Percentiles rank a stretch among this genome's conserved stretches.
phyloP scores from a whole-genome alignment of 2,113 vertebrate genomes.

The Anguilla rostrata region DNA sequence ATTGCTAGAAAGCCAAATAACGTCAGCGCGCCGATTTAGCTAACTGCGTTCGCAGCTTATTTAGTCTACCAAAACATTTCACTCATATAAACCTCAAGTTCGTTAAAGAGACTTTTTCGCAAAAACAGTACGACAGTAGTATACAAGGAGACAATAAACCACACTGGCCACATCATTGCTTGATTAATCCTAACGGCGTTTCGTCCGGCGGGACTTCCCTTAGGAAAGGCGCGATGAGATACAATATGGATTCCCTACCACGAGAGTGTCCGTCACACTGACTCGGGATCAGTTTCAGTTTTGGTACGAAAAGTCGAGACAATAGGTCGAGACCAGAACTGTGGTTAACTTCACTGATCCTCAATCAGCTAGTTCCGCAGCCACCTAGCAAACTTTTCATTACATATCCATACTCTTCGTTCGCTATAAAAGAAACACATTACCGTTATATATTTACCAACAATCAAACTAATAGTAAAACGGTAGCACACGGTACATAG shows the following conservation, averaged over 20 bases:
- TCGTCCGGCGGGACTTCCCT: conserved; percentile 28
- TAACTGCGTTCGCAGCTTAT: no score
- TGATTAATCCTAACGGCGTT: conserved; percentile 14
- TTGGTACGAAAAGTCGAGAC: background rate
- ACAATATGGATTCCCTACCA: conserved; percentile 1
- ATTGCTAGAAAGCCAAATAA: no score
- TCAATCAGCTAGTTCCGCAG: background rate
- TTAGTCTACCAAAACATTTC: no score
- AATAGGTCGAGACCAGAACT: background rate
- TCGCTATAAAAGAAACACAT: background rate
- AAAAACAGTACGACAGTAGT: background rate
- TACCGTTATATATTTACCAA: background rate
- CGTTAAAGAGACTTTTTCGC: no score
- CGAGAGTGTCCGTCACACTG: background rate
- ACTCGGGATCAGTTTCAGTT: conserved; percentile 15
- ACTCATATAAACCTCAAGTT: no score
- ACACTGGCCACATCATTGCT: background rate
- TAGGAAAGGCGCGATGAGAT: conserved; percentile 16
- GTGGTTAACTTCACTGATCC: background rate
- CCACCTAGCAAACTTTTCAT: background rate
- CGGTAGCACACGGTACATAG: no score
- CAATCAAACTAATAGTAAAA: background rate
- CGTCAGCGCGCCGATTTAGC: no score
- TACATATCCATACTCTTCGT: background rate
- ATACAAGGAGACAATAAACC: background rate